Evolutionary conservation across 2,888 invertebrate genomes (phyloP).

Genomic region (Rhagonycha lutea): DNA sequence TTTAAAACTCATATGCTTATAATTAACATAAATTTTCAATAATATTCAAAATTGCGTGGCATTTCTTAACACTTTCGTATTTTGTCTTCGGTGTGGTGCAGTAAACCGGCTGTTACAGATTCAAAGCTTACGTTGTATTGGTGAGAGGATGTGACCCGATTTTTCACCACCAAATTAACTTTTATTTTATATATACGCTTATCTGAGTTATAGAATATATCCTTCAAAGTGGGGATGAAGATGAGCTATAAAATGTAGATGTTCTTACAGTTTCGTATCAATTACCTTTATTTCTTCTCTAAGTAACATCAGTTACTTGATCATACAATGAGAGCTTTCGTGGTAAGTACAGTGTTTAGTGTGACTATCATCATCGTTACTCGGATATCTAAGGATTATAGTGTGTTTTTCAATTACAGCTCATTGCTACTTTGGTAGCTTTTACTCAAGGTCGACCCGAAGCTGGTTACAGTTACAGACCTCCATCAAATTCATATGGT

Average conservation of each 20-base stretch:
- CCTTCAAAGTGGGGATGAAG: constrained; percentile 43
- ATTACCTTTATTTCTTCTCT: constrained; percentile 40
- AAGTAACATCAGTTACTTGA: constrained; percentile 42
- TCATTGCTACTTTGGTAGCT: constrained; percentile 55
- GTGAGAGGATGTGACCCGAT: constrained; percentile 49
- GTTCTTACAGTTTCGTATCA: constrained; percentile 37
- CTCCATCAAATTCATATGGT: constrained; percentile 45
- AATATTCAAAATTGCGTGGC: constrained; percentile 30
- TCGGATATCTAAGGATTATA: constrained; percentile 19
- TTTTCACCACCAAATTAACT: constrained; percentile 44
- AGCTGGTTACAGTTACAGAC: constrained; percentile 61
- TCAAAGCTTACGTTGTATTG: constrained; percentile 31
- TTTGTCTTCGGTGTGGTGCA: constrained; percentile 3
- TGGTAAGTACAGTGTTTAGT: constrained; percentile 43
- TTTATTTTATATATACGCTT: constrained; percentile 27
- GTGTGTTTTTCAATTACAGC: constrained; percentile 37
- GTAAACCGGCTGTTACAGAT: constrained; percentile 38
- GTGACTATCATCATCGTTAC: constrained; percentile 1
- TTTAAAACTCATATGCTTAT: not conserved
- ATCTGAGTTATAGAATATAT: constrained; percentile 13
- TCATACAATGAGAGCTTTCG: constrained; percentile 45
- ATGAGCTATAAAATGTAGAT: constrained; percentile 45
- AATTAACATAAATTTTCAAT: constrained; percentile 47
- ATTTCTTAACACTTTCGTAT: constrained; percentile 18
- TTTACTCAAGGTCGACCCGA: constrained; percentile 64